Evolutionary conservation across 2,113 vertebrate species (phyloP).

Genomic region (human (Homo sapiens)): GRCh38 chr5:123663001-123663500

Average conservation of each 20-base stretch:
- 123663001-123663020: no score
- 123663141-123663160: neutral
- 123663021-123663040: no score
- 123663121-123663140: neutral
- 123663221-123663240: neutral
- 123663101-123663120: neutral
- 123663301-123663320: neutral
- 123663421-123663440: neutral
- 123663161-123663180: neutral
- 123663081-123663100: neutral
- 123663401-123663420: neutral
- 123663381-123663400: neutral
- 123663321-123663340: neutral
- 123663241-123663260: neutral
- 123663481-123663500: neutral
- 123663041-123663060: no score
- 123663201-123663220: no score
- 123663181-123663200: neutral
- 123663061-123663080: neutral
- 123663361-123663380: neutral
- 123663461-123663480: constrained; percentile 4
- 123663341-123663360: neutral
- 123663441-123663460: neutral
- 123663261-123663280: neutral
- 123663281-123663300: neutral